These are phyloP conservation scores for Euwallacea fornicatus DNA, from an alignment of 1,140 invertebrate genomes.

Conservation along the genomic window DNA sequence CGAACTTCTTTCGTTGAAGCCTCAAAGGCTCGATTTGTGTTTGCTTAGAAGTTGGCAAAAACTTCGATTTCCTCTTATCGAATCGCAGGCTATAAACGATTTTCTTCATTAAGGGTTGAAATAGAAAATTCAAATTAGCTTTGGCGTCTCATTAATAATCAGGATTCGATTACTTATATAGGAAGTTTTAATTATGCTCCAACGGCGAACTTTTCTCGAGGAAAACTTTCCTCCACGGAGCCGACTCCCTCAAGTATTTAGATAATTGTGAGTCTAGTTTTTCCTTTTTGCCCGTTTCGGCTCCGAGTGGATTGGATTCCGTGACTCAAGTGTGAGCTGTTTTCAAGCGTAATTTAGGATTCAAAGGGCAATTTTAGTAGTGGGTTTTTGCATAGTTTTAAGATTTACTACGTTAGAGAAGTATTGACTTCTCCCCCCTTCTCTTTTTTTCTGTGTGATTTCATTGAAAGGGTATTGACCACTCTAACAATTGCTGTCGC, in stretches of 20 bases:
- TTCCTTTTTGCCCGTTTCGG: conserved; percentile 9
- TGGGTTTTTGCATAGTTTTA: too few relatives aligned
- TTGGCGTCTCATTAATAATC: conserved; percentile 35
- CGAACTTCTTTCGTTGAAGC: not conserved
- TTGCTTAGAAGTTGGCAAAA: not conserved
- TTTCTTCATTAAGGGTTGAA: conserved; percentile 32
- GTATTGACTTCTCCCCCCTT: too few relatives aligned
- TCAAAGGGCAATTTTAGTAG: not conserved
- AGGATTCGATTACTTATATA: conserved; percentile 38
- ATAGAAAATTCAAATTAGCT: conserved; percentile 37
- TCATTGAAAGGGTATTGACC: too few relatives aligned
- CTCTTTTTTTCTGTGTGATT: too few relatives aligned
- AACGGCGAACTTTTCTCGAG: conserved; percentile 18
- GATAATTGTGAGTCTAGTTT: conserved; percentile 27
- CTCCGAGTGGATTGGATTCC: conserved; percentile 1
- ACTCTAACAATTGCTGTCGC: too few relatives aligned
- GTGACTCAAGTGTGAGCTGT: conserved; percentile 4
- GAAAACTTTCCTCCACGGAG: conserved; percentile 19
- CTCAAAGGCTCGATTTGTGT: not conserved
- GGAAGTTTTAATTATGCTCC: conserved; percentile 35
- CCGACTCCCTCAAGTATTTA: conserved; percentile 15
- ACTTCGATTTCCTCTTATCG: conserved; percentile 2
- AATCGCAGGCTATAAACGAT: conserved; percentile 16
- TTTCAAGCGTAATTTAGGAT: conserved; percentile 2
- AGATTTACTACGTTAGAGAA: too few relatives aligned